Evolutionary conservation across 2,797 vertebrate genomes (phyloP).

Genomic region (Protosalanx chinensis): DNA sequence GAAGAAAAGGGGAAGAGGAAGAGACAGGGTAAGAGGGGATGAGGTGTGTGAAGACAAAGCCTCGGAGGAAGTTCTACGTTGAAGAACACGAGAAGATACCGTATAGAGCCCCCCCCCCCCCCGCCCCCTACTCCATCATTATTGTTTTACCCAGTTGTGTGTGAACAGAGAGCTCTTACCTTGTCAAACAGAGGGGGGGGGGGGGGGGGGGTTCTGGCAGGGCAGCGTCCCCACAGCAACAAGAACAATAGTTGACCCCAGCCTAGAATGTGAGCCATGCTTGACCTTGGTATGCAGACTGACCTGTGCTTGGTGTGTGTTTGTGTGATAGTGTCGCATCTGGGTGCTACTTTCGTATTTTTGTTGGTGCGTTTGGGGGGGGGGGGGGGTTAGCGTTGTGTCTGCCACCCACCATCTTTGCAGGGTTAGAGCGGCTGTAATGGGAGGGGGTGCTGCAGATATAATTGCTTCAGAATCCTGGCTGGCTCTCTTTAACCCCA

Average conservation of each 20-base stretch:
- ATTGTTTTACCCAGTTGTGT: not conserved
- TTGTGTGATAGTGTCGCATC: constrained; percentile 10
- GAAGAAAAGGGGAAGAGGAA: not conserved
- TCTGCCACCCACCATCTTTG: constrained; percentile 8
- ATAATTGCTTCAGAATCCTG: constrained; percentile 75
- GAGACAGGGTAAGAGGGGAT: not conserved
- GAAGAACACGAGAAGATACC: no score
- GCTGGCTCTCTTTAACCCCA: constrained; percentile 71
- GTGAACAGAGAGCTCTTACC: constrained; percentile 41
- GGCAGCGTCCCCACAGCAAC: constrained; percentile 71
- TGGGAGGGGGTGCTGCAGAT: constrained; percentile 46
- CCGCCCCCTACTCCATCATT: no score
- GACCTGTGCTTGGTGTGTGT: constrained; percentile 36
- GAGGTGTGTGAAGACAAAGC: not conserved
- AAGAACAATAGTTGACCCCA: constrained; percentile 76
- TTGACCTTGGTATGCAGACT: constrained; percentile 67
- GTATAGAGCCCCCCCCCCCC: not conserved
- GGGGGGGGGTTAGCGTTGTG: not conserved
- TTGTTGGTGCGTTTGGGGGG: not conserved
- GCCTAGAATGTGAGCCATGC: constrained; percentile 68
- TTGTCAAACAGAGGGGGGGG: constrained; percentile 63
- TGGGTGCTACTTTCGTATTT: constrained; percentile 12
- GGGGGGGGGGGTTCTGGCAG: constrained; percentile 51
- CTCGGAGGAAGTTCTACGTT: no score
- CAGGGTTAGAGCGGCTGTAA: constrained; percentile 37